phyloP scores from a whole-genome alignment of 2,888 invertebrate genomes.

The Horisme vitalbata region DNA sequence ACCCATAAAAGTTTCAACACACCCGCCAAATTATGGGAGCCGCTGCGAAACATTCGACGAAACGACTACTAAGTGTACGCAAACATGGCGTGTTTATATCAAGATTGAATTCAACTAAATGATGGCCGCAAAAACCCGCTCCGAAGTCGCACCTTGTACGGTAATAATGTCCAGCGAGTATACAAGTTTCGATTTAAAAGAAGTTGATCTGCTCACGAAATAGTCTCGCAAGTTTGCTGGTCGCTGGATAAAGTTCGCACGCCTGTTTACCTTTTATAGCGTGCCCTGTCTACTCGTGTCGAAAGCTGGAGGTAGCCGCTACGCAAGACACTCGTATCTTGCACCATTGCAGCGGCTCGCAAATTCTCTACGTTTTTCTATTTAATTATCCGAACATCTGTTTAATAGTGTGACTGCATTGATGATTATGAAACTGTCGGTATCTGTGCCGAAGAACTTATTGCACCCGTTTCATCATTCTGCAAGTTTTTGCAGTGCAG shows the following conservation, averaged over 20 bases:
- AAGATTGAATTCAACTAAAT: constrained; percentile 68
- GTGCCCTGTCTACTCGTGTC: constrained; percentile 52
- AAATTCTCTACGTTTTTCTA: constrained; percentile 51
- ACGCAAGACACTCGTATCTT: constrained; percentile 36
- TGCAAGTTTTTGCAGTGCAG: constrained; percentile 68
- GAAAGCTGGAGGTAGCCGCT: constrained; percentile 52
- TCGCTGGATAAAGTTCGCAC: constrained; percentile 67
- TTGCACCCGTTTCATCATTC: constrained; percentile 58
- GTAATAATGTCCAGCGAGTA: constrained; percentile 66
- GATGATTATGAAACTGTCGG: constrained; percentile 62
- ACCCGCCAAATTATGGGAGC: constrained; percentile 35
- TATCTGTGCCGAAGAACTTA: constrained; percentile 49
- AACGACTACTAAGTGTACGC: constrained; percentile 54
- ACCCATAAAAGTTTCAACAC: constrained; percentile 36
- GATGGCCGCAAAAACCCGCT: constrained; percentile 68
- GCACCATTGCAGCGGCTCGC: constrained; percentile 42
- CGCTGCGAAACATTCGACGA: constrained; percentile 41
- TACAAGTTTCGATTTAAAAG: constrained; percentile 67
- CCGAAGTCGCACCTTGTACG: constrained; percentile 57
- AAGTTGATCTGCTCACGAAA: constrained; percentile 71
- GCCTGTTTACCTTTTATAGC: constrained; percentile 62
- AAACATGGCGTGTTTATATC: constrained; percentile 64
- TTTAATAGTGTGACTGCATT: constrained; percentile 65
- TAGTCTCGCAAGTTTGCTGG: constrained; percentile 60
- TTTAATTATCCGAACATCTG: constrained; percentile 53